phyloP scores from a whole-genome alignment of 2,113 vertebrate species.

The Verasper variegatus region DNA sequence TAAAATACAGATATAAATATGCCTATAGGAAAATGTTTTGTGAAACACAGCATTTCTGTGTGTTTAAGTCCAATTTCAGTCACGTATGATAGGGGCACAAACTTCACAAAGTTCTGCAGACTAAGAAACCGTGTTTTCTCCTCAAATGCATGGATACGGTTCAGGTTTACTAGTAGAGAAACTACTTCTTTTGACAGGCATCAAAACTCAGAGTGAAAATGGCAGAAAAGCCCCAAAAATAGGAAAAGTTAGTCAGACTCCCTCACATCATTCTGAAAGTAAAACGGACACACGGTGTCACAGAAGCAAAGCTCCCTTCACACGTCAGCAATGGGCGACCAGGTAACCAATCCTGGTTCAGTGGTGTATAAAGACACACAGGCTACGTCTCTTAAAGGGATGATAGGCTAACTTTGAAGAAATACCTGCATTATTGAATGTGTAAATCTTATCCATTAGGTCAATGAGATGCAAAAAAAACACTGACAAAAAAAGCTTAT shows the following conservation, averaged over 20 bases:
- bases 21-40: slow-evolving; percentile 14
- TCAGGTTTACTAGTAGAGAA: not conserved
- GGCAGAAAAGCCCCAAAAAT: slow-evolving; percentile 7
- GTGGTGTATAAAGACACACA: not conserved
- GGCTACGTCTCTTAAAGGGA: slow-evolving; percentile 22
- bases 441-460: not conserved
- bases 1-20: slow-evolving; percentile 60
- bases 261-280: slow-evolving; percentile 24
- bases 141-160: not conserved
- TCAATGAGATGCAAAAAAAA: not conserved
- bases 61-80: slow-evolving; percentile 14
- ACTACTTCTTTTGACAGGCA: not conserved
- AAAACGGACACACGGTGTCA: slow-evolving; percentile 53
- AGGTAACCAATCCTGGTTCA: slow-evolving; percentile 38
- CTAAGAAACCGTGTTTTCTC: not conserved
- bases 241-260: not conserved
- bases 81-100: slow-evolving; percentile 2
- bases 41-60: slow-evolving; percentile 33
- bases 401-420: slow-evolving; percentile 4
- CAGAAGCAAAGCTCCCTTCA: slow-evolving; percentile 43
- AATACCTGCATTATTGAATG: slow-evolving; percentile 11
- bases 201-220: slow-evolving; percentile 15
- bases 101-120: not conserved
- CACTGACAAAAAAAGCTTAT: slow-evolving; percentile 33
- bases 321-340: slow-evolving; percentile 37